These are phyloP conservation scores for Oscheius sp. DNA, from an alignment of 2,888 invertebrate genomes.

Conservation along the genomic window DNA sequence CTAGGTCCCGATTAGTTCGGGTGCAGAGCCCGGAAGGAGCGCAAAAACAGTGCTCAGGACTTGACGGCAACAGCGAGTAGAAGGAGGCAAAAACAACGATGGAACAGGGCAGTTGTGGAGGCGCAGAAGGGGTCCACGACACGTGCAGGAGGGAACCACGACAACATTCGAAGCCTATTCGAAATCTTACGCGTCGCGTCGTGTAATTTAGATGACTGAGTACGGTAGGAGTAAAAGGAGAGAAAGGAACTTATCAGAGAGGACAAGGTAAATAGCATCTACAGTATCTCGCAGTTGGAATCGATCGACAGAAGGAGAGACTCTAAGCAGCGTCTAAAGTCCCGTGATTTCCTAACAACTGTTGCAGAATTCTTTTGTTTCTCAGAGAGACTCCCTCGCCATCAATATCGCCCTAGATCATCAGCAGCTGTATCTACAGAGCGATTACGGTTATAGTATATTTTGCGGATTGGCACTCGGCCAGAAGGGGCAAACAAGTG, in stretches of 20 bases:
- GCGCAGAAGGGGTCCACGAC: slow-evolving; percentile 5
- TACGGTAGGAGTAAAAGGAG: not conserved
- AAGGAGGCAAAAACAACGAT: slow-evolving; percentile 21
- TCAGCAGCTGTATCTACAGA: not conserved
- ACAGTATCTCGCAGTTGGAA: slow-evolving; percentile 4
- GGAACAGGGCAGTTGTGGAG: slow-evolving; percentile 7
- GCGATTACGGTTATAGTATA: not conserved
- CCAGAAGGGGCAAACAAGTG: not conserved
- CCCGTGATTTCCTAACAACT: too few species aligned
- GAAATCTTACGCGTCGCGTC: not conserved
- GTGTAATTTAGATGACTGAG: not conserved
- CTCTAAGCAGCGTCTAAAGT: too few species aligned
- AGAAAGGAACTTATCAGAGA: slow-evolving; percentile 1
- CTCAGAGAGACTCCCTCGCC: not conserved
- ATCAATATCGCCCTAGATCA: not conserved
- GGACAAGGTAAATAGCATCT: slow-evolving; percentile 3
- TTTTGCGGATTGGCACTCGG: not conserved
- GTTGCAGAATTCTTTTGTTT: not conserved
- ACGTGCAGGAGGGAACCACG: slow-evolving; percentile 21
- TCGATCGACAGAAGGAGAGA: slow-evolving; percentile 4
- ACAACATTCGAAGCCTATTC: slow-evolving; percentile 1
- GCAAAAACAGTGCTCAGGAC: slow-evolving; percentile 22
- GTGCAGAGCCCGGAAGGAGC: slow-evolving; percentile 8
- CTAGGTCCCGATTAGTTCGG: too few species aligned
- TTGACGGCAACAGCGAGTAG: slow-evolving; percentile 18